Base-by-base conservation (phyloP, 2,797 vertebrate species). In the Anolis apletophallus region DNA sequence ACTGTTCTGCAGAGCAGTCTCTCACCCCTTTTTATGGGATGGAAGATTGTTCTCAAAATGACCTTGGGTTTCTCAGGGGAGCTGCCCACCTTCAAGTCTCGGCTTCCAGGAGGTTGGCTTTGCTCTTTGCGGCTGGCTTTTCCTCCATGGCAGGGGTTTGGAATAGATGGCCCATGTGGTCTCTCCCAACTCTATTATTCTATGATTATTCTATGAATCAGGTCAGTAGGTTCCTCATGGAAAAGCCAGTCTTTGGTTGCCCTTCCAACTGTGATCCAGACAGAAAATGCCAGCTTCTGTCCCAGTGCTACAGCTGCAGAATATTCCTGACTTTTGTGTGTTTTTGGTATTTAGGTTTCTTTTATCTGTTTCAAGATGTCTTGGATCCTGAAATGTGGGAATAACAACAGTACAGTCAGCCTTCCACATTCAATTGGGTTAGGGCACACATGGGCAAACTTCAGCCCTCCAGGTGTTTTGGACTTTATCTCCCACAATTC, bases 171-270 rank as follows among this genome's bases (percentile, higher is more conserved):
- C n/a, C n/a, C n/a, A n/a, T n/a, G n/a, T n/a, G n/a, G n/a, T n/a
- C n/a, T n/a, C n/a, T n/a, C n/a, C n/a, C n/a, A n/a, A n/a, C n/a
- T n/a, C n/a, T n/a, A n/a, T n/a, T n/a, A n/a, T n/a, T n/a, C n/a
- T n/a, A n/a, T n/a, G n/a, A n/a, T n/a, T n/a, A n/a, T n/a, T n/a
- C n/a, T n/a, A n/a, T n/a, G 0, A 17, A 46, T 26, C 29, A 8
- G 1, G 77, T 55, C 92, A 87, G 88, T 40, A 0, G 88, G 92
- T 91, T 91, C 88, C 91, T 90, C 84, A 88, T 40, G 75, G 57
- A 59, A 19, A 84, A 86, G 78, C 83, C 36, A 1, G 6, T 80
- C 86, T 82, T 10, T 1, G 85, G 89, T 85, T 92, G 88, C 89
- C 89, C 19, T 52, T 90, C 40, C 75, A 50, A 21, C 46, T n/a